These are phyloP conservation scores for human (Homo sapiens) DNA, from an alignment of 2,113 vertebrate genomes.

Conservation along the genomic window GRCh38 chr5:179792501-179793000, in stretches of 20 bases:
- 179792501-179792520: accelerated
- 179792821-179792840: not conserved
- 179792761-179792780: not conserved
- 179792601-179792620: not conserved
- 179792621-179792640: not conserved
- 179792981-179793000: too few relatives aligned
- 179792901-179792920: constrained; percentile 27
- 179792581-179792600: not conserved
- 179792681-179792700: too few relatives aligned
- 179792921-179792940: not conserved
- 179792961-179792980: accelerated
- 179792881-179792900: not conserved
- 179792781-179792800: too few relatives aligned
- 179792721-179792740: not conserved
- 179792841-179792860: not conserved
- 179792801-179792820: not conserved
- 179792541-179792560: not conserved
- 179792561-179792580: too few relatives aligned
- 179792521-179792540: not conserved
- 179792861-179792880: not conserved
- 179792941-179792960: too few relatives aligned
- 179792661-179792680: not conserved
- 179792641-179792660: not conserved
- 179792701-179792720: not conserved
- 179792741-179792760: not conserved